These are phyloP conservation scores for Drepana falcataria DNA, from an alignment of 2,888 invertebrate genomes.

Conservation along the genomic window DNA sequence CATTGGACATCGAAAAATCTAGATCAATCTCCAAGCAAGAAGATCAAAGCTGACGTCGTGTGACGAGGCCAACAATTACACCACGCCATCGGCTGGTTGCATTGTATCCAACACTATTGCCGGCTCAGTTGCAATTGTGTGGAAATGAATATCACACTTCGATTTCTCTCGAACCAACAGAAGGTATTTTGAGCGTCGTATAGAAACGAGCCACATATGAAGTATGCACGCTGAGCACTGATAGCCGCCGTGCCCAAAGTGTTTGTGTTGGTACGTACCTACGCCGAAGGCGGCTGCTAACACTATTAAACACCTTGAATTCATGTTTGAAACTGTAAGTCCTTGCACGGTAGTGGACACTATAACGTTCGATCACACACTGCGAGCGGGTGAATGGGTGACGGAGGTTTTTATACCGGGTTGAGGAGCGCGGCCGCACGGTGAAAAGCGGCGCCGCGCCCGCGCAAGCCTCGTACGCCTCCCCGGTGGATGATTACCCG, in stretches of 20 bases:
- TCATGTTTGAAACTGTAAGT: slow-evolving; percentile 71
- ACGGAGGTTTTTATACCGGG: slow-evolving; percentile 74
- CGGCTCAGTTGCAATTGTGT: slow-evolving; percentile 40
- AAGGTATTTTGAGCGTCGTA: slow-evolving; percentile 32
- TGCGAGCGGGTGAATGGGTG: slow-evolving; percentile 78
- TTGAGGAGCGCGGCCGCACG: slow-evolving; percentile 56
- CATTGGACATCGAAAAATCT: not conserved
- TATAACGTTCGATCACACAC: slow-evolving; percentile 76
- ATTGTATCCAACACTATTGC: slow-evolving; percentile 40
- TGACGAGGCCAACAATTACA: slow-evolving; percentile 31
- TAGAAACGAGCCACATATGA: slow-evolving; percentile 20
- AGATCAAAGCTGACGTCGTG: slow-evolving; percentile 12
- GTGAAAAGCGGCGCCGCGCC: slow-evolving; percentile 64
- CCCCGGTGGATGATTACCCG: slow-evolving; percentile 20
- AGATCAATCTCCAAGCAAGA: not conserved
- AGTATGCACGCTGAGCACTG: slow-evolving; percentile 30
- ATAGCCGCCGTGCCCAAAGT: slow-evolving; percentile 57
- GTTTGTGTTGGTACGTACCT: slow-evolving; percentile 80
- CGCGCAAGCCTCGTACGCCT: slow-evolving; percentile 24
- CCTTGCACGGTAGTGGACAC: slow-evolving; percentile 72
- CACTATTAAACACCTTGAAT: slow-evolving; percentile 78
- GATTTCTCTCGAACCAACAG: slow-evolving; percentile 42
- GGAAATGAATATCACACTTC: slow-evolving; percentile 51
- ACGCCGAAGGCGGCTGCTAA: slow-evolving; percentile 83
- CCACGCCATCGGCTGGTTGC: slow-evolving; percentile 43